Evolutionary conservation across 2,797 vertebrate genomes (phyloP).

Genomic region (Gymnodraco acuticeps): DNA sequence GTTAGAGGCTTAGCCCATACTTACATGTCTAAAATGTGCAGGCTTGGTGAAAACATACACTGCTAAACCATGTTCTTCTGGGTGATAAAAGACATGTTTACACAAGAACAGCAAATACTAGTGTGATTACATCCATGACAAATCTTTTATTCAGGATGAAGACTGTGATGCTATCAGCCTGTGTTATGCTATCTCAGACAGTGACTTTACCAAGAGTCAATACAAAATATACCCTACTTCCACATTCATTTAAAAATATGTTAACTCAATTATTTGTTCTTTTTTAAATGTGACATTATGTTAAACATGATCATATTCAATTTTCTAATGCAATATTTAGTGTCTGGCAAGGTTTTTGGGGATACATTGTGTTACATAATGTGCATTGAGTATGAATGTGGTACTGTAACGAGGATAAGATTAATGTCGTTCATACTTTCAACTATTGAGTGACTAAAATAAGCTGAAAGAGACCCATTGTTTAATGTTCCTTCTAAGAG

Average conservation of each 20-base stretch:
- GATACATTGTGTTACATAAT: neutral
- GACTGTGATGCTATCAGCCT: neutral
- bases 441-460: conserved; percentile 3
- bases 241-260: neutral
- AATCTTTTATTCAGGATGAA: neutral
- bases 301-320: neutral
- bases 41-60: neutral
- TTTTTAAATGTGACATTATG: neutral
- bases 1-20: neutral
- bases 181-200: no score
- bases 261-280: neutral
- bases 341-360: neutral
- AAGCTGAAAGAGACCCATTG: neutral
- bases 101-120: neutral
- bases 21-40: neutral
- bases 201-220: neutral
- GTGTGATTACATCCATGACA: neutral
- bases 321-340: neutral
- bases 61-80: neutral
- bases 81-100: neutral
- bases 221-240: no score
- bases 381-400: neutral
- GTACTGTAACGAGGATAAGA: neutral
- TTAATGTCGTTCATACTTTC: conserved; percentile 3
- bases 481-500: neutral